These are phyloP conservation scores for Conops quadrifasciatus DNA, from an alignment of 2,888 invertebrate genomes.

Conservation along the genomic window DNA sequence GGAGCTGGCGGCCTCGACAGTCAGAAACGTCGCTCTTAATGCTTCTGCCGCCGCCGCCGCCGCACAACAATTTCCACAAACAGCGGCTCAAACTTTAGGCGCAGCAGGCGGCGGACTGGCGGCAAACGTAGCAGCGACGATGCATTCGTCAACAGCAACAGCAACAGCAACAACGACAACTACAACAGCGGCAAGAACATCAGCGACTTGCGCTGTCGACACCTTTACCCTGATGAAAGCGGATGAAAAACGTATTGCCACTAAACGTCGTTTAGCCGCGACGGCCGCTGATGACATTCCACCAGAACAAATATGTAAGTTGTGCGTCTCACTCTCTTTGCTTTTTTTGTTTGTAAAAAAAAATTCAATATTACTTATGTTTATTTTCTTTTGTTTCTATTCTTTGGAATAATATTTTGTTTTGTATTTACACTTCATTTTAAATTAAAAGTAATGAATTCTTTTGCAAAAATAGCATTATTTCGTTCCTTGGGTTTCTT, in stretches of 20 bases:
- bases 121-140: too few relatives aligned
- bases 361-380: slow-evolving; percentile 10
- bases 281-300: slow-evolving; percentile 57
- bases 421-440: background rate
- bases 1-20: slow-evolving; percentile 39
- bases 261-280: slow-evolving; percentile 65
- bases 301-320: slow-evolving; percentile 63
- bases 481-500: too few relatives aligned
- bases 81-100: background rate
- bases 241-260: slow-evolving; percentile 64
- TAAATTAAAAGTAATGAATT: too few relatives aligned
- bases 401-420: slow-evolving; percentile 3
- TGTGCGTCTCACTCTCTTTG: background rate
- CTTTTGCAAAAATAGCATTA: too few relatives aligned
- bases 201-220: slow-evolving; percentile 47
- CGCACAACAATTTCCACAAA: too few relatives aligned
- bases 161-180: slow-evolving; percentile 21
- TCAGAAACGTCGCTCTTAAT: too few relatives aligned
- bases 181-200: slow-evolving; percentile 6
- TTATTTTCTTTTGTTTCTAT: slow-evolving; percentile 18
- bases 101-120: background rate
- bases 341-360: background rate
- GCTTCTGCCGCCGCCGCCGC: background rate
- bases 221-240: slow-evolving; percentile 68
- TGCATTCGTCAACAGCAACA: background rate